Evolutionary conservation across 37 sponge, comb jelly and placozoan species (phyloP).

Genomic region (Ephydatia muelleri): DNA sequence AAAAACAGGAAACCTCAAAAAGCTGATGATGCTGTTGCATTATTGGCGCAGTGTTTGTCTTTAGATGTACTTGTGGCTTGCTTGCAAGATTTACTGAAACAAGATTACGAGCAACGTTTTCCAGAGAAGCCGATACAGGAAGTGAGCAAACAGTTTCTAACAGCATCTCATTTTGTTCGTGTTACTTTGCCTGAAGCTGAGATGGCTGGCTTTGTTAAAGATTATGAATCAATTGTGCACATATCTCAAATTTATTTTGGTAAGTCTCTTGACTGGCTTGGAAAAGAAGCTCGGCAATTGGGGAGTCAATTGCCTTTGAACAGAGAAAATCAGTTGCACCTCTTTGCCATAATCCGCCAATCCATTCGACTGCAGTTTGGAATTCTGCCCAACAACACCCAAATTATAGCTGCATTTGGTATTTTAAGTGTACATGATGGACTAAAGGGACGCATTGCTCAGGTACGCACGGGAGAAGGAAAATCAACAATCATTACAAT

Average conservation of each 20-base stretch:
- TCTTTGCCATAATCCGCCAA: background rate
- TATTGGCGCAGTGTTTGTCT: background rate
- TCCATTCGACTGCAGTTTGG: background rate
- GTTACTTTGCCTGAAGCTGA: background rate
- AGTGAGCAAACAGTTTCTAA: background rate
- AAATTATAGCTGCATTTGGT: background rate
- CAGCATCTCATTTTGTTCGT: background rate
- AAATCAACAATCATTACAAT: conserved; percentile 2
- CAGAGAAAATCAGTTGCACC: background rate
- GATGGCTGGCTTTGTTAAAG: background rate
- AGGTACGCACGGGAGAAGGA: conserved; percentile 13
- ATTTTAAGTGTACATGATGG: background rate
- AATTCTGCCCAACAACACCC: background rate
- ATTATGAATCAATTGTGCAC: background rate
- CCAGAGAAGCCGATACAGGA: background rate
- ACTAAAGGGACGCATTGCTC: conserved; percentile 5
- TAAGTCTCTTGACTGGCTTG: background rate
- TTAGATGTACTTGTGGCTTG: background rate
- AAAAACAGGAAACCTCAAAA: background rate
- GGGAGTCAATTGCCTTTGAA: background rate
- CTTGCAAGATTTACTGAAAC: background rate
- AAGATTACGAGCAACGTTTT: background rate
- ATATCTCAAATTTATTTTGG: background rate
- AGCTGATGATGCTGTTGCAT: background rate
- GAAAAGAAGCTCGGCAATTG: background rate